A percentile compares a stretch with the other conserved stretches of the same genome.
Conservation (phyloP, 1,140 invertebrate species). For the Carcinoscorpius rotundicauda region DNA sequence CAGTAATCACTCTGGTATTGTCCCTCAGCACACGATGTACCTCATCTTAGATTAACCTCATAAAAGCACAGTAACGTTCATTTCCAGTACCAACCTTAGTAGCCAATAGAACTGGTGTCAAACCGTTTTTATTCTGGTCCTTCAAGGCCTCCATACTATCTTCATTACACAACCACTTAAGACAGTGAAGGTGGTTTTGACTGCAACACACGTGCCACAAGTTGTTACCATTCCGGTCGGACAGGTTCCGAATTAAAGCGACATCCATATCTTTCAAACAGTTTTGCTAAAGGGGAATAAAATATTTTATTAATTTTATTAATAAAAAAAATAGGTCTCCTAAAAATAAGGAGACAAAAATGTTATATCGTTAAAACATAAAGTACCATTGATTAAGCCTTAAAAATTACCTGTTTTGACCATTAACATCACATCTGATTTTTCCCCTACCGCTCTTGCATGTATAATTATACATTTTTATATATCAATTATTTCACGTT, state of each 20-base stretch:
- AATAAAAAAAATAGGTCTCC: not conserved
- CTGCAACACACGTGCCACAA: constrained; percentile 33
- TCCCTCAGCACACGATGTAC: too few relatives aligned
- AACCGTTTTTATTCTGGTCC: constrained; percentile 34
- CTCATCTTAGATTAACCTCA: not conserved
- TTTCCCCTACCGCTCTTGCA: too few relatives aligned
- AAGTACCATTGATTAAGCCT: too few relatives aligned
- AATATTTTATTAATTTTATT: not conserved
- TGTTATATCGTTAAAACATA: not conserved
- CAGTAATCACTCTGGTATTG: not conserved
- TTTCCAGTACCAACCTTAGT: constrained; percentile 30
- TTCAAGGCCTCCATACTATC: constrained; percentile 29
- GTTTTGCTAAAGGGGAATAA: constrained; percentile 26
- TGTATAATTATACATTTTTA: too few relatives aligned
- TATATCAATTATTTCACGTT: too few relatives aligned
- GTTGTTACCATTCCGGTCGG: constrained; percentile 35
- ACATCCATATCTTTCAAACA: constrained; percentile 32
- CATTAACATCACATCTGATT: too few relatives aligned
- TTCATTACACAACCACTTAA: constrained; percentile 31
- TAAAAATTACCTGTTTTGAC: too few relatives aligned
- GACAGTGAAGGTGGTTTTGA: constrained; percentile 30
- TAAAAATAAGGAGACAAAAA: constrained; percentile 5
- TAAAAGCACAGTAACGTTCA: not conserved
- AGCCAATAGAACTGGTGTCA: constrained; percentile 32
- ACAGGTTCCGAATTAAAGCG: constrained; percentile 35